Evolutionary conservation across 2,113 vertebrate genomes (phyloP).

Genomic region (Pelvicachromis taeniatus): DNA sequence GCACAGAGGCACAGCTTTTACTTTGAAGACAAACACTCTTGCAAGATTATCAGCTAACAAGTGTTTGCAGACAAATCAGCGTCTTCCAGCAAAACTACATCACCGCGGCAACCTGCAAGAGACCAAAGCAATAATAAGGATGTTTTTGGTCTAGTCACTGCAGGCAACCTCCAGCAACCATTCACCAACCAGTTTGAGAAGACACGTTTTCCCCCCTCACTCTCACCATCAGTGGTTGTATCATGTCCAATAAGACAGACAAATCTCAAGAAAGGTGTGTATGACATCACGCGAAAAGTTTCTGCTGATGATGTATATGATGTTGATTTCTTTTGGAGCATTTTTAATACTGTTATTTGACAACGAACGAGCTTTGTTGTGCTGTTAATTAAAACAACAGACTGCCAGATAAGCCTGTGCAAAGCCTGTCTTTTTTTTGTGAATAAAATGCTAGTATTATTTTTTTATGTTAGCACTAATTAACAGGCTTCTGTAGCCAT

Average conservation of each 20-base stretch:
- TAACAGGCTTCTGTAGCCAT: not conserved
- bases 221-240: not conserved
- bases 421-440: not conserved
- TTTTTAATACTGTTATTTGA: not conserved
- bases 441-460: not conserved
- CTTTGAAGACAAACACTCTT: not conserved
- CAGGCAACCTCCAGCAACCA: not conserved
- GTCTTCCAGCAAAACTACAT: not conserved
- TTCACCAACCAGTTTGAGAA: not conserved
- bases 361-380: not conserved
- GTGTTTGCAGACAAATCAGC: not conserved
- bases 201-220: accelerated
- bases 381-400: not conserved
- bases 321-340: not conserved
- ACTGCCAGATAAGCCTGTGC: not conserved
- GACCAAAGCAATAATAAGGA: not conserved
- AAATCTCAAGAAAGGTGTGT: not conserved
- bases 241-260: not conserved
- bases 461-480: not conserved
- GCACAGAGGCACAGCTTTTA: not conserved
- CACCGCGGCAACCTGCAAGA: accelerated
- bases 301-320: not conserved
- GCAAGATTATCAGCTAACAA: not conserved
- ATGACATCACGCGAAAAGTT: not conserved
- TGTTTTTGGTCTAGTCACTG: not conserved